Conservation (phyloP, 2,113 vertebrate species). For the Paracanthobrama guichenoti region DNA sequence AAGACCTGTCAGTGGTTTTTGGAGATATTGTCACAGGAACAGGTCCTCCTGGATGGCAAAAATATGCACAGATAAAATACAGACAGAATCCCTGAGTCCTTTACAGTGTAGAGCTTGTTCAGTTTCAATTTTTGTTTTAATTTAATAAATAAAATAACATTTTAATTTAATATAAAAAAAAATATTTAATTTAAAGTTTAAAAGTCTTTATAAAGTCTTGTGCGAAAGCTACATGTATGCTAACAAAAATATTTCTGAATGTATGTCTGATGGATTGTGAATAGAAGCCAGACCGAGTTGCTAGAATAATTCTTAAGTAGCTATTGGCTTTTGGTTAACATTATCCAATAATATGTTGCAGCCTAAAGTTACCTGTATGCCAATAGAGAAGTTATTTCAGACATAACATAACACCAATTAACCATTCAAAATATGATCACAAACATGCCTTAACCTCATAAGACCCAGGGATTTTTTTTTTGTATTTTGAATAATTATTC, state of each 20-base stretch:
- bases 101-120: neutral
- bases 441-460: too few species aligned
- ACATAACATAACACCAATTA: too few species aligned
- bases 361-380: neutral
- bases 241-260: neutral
- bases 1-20: constrained; percentile 34
- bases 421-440: too few species aligned
- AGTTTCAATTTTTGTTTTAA: neutral
- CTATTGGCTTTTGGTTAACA: neutral
- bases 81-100: neutral
- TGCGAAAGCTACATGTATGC: neutral
- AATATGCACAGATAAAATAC: constrained; percentile 4
- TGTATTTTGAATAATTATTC: too few species aligned
- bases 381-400: too few species aligned
- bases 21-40: constrained; percentile 18
- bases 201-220: neutral
- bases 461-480: too few species aligned
- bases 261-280: neutral
- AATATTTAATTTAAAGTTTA: neutral
- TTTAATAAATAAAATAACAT: neutral
- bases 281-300: neutral
- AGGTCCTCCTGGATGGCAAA: neutral
- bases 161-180: too few species aligned
- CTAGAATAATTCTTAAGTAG: neutral
- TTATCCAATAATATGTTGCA: neutral